Evolutionary conservation across 2,797 vertebrate species (phyloP).

Genomic region (Paguma larvata): DNA sequence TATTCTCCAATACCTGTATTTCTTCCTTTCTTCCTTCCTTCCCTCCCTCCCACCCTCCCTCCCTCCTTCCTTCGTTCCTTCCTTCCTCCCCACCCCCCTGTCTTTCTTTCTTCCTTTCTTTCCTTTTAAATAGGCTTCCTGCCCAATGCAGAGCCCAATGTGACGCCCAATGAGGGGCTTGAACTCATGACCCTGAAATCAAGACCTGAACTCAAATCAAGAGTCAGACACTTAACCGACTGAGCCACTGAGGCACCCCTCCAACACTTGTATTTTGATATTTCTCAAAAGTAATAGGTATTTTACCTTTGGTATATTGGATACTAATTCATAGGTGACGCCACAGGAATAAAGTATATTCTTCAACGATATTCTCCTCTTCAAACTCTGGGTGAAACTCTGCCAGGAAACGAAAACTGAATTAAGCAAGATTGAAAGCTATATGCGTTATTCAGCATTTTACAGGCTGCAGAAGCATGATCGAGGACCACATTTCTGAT

Average conservation of each 20-base stretch:
- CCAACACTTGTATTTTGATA: neutral
- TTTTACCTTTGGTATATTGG: constrained; percentile 99
- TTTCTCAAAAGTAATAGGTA: neutral
- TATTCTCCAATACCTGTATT: neutral
- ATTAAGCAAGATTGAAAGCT: constrained; percentile 30
- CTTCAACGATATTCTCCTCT: constrained; percentile 97
- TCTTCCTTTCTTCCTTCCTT: too few relatives aligned
- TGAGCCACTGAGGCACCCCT: neutral
- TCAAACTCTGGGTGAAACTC: constrained; percentile 99
- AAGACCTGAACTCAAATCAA: too few relatives aligned
- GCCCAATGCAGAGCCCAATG: too few relatives aligned
- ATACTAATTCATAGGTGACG: constrained; percentile 98
- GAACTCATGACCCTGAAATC: too few relatives aligned
- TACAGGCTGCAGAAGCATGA: neutral
- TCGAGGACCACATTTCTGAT: neutral
- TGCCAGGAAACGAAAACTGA: constrained; percentile 82
- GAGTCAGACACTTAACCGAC: too few relatives aligned
- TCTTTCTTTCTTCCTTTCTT: too few relatives aligned
- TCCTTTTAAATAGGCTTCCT: too few relatives aligned
- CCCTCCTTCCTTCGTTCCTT: too few relatives aligned
- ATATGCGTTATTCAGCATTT: neutral
- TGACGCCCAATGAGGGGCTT: too few relatives aligned
- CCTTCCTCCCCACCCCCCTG: too few relatives aligned
- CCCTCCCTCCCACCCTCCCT: too few relatives aligned
- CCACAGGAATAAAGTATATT: constrained; percentile 95